Conservation (phyloP, 2,113 vertebrate genomes). For the Clarias gariepinus region DNA sequence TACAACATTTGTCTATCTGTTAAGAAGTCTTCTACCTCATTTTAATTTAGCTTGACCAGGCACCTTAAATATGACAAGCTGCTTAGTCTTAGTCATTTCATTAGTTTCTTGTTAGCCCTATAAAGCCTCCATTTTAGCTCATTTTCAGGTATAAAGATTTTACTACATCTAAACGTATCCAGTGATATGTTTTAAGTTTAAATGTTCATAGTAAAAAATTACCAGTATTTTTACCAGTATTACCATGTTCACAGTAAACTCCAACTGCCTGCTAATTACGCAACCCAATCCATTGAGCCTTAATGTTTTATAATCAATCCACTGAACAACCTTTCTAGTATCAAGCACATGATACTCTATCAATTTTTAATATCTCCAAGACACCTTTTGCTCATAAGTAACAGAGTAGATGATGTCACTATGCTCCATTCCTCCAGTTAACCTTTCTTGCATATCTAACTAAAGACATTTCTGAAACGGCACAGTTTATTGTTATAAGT, state of each 20-base stretch:
- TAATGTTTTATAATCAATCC: conserved; percentile 24
- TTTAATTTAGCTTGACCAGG: background rate
- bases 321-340: conserved; percentile 35
- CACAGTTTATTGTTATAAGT: background rate
- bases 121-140: background rate
- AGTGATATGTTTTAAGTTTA: background rate
- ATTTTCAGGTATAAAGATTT: background rate
- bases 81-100: background rate
- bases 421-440: background rate
- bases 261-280: background rate
- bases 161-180: background rate
- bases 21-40: background rate
- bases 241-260: background rate
- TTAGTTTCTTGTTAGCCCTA: background rate
- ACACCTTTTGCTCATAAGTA: conserved; percentile 42
- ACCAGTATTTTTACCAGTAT: too few relatives aligned
- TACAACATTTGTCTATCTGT: background rate
- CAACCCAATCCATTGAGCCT: background rate
- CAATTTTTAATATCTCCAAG: conserved; percentile 59
- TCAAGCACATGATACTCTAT: conserved; percentile 17
- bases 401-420: background rate
- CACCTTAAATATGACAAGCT: background rate
- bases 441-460: background rate
- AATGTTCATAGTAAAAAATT: background rate
- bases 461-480: background rate